Base-by-base conservation (phyloP, 2,113 vertebrate genomes). In the Gambusia holbrooki region DNA sequence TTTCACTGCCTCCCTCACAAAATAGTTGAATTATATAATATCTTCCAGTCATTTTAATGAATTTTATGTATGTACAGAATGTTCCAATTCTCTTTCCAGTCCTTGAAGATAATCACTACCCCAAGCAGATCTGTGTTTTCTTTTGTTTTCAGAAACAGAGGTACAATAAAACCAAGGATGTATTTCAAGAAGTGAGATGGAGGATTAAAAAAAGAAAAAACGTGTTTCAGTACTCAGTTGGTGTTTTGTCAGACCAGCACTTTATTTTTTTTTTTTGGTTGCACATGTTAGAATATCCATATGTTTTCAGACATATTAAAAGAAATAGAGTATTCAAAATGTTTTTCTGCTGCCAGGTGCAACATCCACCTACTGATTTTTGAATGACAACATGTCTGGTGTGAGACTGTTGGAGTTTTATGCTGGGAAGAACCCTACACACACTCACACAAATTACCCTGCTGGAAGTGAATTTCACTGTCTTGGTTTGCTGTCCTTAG, bases 401-500 rank as follows among this genome's bases (percentile, higher is more conserved):
- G 48, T 17, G 40, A 69, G 42, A 58, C 14, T 62, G 66, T 12
- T 66, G 30, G 62, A 33, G 33, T 71, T 73, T 42, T 28, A 77
- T 70, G 54, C 66, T 73, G 62, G 30, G 72, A 80, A 60, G 73
- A 78, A n/a, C 28, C 7, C 32, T 40, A 76, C 67, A 79, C 61
- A 82, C 68, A 27, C 13, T 66, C 35, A 73, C 4, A 30, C 17
- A 29, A 67, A 66, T 65, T 22, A 64, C 67, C 71, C 35, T 32
- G 9, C 0, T 51, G 73, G 29, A 35, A 48, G 66, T 83, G 76
- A 88, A 82, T 77, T 62, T 83, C 45, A 83, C 40, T 69, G 74
- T 79, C 63, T 84, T 78, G 76, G 29, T 42, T 86, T 78, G 60
- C 40, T 71, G 35, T 40, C 82, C 71, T 67, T 48, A 58, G n/a